Percentiles rank a stretch among this genome's conserved stretches.
Evolutionary conservation across 2,888 invertebrate genomes (phyloP).

Genomic region (Drosophila koepferae): DNA sequence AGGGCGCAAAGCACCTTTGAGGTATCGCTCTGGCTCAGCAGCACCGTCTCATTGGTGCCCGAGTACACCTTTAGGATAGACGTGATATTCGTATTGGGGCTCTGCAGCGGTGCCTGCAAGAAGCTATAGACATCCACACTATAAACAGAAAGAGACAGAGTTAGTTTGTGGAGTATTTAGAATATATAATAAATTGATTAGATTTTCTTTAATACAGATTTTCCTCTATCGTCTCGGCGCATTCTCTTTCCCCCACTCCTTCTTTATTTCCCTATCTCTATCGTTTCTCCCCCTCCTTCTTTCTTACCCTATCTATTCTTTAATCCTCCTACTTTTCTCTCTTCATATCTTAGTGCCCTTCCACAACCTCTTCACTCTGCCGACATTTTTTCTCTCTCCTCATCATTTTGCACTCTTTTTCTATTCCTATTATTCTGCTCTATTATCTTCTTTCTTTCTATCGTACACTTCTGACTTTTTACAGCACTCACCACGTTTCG

Average conservation of each 20-base stretch:
- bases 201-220: no score
- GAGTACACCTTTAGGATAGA: constrained; percentile 85
- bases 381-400: no score
- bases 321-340: no score
- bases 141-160: background rate
- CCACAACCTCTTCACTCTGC: no score
- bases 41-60: constrained; percentile 85
- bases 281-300: background rate
- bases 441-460: background rate
- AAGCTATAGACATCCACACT: constrained; percentile 95
- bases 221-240: no score
- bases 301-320: background rate
- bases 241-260: no score
- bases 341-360: background rate
- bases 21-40: constrained; percentile 91
- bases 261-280: no score
- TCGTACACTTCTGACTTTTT: background rate
- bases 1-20: constrained; percentile 95
- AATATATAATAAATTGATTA: no score
- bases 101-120: constrained; percentile 90
- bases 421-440: no score
- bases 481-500: constrained; percentile 89
- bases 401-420: no score
- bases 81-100: constrained; percentile 86
- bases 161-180: no score